Evolutionary conservation across 2,888 invertebrate genomes (phyloP), one percentile per base, ranked within the genome.

Genomic region (Pyrrhia umbra): DNA sequence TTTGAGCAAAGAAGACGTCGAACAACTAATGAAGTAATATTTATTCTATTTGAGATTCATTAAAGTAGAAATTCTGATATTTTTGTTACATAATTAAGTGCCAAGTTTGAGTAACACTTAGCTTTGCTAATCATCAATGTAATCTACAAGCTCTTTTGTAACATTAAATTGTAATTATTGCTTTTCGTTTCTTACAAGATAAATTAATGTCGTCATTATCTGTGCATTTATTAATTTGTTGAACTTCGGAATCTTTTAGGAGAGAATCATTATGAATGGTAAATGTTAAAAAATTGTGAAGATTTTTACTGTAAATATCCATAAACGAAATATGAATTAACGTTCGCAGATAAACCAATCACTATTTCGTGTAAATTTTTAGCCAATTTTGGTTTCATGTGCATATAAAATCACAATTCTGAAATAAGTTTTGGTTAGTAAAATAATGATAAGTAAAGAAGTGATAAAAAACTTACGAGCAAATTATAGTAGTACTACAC

Each of bases 31-130:
- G 55, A 30, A 58, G 27, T 58, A 45, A 43, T 72, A 40, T 72
- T 68, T 75, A 49, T 75, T 62, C 2, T 62, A 74, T 57, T 68
- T 51, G 21, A 30, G 40, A 55, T 58, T 68, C 56, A 49, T 55
- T 55, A 25, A 69, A 56, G 59, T 37, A 40, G 10, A 45, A 66
- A 58, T 73, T 58, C 40, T 59, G 34, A 58, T 66, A 52, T 73
- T 66, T 66, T 73, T 59, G 27, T 18, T 43, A 72, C 30, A 57
- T 52, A 49, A 57, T 73, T 27, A 46, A 25, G 46, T 52, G 15
- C 9, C 27, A 51, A 56, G 23, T 65, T 57, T 16, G 37, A 25
- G 23, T 13, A 65, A 54, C 54, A 46, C 6, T 30, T 15, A 67
- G 60, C 55, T 67, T 65, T 23, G 4, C 20, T 27, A 74, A 61